Evolutionary conservation across 2,113 vertebrate genomes (phyloP), one percentile per base, ranked within the genome.

Genomic region (Riparia riparia): DNA sequence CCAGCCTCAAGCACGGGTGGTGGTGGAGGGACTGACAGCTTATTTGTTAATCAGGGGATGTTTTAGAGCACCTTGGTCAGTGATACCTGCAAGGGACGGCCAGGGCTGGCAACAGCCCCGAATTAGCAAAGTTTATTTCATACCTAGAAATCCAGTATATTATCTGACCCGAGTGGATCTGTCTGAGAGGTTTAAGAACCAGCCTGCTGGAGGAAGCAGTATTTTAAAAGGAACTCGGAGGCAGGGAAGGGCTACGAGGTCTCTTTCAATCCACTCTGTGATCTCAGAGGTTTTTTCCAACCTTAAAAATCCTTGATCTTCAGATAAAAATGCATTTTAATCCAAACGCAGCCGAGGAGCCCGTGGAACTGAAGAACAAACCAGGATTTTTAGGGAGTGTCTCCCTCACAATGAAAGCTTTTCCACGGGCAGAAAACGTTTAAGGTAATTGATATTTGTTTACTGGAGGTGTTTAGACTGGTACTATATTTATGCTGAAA

Each of bases 271-370:
- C 37, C 9, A 37, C 37, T 37, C 37, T 37, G 37, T 37, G 37
- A 37, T 37, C 37, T 37, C 49, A 28, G 79, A 34, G 72, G 9
- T 5, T 50, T 61, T 70, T 28, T 4, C 25, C 56, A 32, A 32
- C 18, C 26, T 42, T 32, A 24, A 70, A 42, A 56, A 50, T 37
- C 9, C 49, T 22, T 28, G 79, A n/a, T 60, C 63, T 82, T 44
- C 32, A 14, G 65, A 12, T 70, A 58, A 73, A 84, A 72, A 13
- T 0, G 6, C 10, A 1, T 73, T 89, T 88, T 13, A 78, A 70
- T 20, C 39, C 61, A 44, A 73, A 83, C 0, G 1, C 47, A 47
- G 60, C 7, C 0, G 0, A 54, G 69, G 63, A 83, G 50, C 12
- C 41, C 63, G 4, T 0, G 1, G 57, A 73, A 58, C 4, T 28